Evolutionary conservation across 2,888 invertebrate species (phyloP).

Genomic region (Octodonta nipae): DNA sequence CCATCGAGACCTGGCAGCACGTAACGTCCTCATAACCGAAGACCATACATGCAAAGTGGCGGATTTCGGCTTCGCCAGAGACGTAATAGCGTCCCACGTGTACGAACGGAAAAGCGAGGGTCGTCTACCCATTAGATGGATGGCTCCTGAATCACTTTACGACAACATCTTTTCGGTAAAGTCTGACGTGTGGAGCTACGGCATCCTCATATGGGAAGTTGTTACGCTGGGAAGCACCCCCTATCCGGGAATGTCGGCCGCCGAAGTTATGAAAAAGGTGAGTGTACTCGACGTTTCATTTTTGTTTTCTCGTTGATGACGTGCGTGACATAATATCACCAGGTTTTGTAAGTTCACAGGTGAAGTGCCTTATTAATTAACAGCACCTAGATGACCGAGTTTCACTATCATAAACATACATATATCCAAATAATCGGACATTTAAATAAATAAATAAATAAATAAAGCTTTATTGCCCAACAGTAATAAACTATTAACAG

Average conservation of each 20-base stretch:
- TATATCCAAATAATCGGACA: too few relatives aligned
- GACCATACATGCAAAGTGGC: constrained; percentile 84
- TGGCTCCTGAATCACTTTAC: constrained; percentile 89
- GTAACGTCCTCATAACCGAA: constrained; percentile 76
- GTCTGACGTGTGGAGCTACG: constrained; percentile 93
- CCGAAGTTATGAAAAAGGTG: constrained; percentile 82
- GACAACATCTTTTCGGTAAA: constrained; percentile 89
- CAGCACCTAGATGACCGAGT: too few relatives aligned
- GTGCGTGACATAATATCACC: too few relatives aligned
- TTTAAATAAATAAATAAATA: too few relatives aligned
- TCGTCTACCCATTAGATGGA: constrained; percentile 64
- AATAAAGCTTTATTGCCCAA: too few relatives aligned
- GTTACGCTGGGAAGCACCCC: constrained; percentile 90
- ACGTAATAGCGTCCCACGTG: constrained; percentile 76
- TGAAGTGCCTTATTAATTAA: too few relatives aligned
- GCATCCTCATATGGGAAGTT: constrained; percentile 89
- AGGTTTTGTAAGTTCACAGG: too few relatives aligned
- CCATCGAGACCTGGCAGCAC: constrained; percentile 78
- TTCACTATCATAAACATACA: too few relatives aligned
- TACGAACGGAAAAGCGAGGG: constrained; percentile 77
- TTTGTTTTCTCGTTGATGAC: too few relatives aligned
- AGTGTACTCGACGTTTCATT: too few relatives aligned
- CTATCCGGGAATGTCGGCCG: constrained; percentile 83
- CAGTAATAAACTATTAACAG: too few relatives aligned
- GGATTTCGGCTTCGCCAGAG: constrained; percentile 86